Percentiles rank a stretch among this genome's conserved stretches.
phyloP scores from a whole-genome alignment of 30 jellyfish, hydroid and myxozoan genomes.

The Sanderia malayensis region DNA sequence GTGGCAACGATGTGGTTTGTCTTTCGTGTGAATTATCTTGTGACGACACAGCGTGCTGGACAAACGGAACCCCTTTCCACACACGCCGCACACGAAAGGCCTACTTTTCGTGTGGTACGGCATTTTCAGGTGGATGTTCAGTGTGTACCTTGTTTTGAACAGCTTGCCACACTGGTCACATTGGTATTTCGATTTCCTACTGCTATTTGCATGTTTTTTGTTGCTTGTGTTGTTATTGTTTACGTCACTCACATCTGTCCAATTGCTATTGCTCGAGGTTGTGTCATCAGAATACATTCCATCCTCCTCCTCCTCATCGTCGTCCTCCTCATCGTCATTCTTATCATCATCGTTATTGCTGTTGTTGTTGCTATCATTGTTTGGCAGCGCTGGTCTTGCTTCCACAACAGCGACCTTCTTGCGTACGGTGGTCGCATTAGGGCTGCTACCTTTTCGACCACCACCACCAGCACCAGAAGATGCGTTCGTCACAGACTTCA shows the following conservation, averaged over 20 bases:
- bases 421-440: not conserved
- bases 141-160: conserved; percentile 75
- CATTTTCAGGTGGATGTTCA: conserved; percentile 76
- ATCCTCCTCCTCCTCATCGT: conserved; percentile 47
- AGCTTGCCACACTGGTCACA: conserved; percentile 80
- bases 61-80: conserved; percentile 96
- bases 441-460: too few relatives aligned
- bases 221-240: conserved; percentile 40
- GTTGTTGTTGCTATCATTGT: too few relatives aligned
- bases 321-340: conserved; percentile 32
- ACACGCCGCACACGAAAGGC: conserved; percentile 88
- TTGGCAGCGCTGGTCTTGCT: too few relatives aligned
- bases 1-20: conserved; percentile 93
- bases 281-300: conserved; percentile 47
- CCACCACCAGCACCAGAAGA: too few relatives aligned
- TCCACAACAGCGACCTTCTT: too few relatives aligned
- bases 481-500: not conserved
- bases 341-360: not conserved
- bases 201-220: conserved; percentile 9
- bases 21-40: conserved; percentile 94
- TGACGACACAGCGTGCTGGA: conserved; percentile 98
- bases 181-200: conserved; percentile 53
- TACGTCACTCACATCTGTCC: conserved; percentile 24
- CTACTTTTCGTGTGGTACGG: conserved; percentile 80
- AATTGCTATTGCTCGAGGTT: conserved; percentile 25